These are phyloP conservation scores for Rhinoraja longicauda DNA, from an alignment of 2,797 vertebrate species.

Conservation along the genomic window DNA sequence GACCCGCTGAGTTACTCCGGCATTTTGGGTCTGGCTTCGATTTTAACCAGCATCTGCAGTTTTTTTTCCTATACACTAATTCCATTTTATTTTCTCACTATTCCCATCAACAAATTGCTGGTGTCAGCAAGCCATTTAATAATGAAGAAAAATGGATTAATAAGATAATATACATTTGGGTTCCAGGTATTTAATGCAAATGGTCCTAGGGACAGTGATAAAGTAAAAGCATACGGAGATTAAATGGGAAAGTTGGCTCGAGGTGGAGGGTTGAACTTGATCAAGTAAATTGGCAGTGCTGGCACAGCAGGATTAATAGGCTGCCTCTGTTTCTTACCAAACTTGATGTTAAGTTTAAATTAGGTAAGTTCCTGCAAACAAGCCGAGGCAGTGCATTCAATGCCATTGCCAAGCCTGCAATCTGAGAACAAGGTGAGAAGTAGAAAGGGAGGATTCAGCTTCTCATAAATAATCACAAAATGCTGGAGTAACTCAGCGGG, in stretches of 20 bases:
- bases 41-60: too few species aligned
- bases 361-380: not conserved
- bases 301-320: too few species aligned
- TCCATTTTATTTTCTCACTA: too few species aligned
- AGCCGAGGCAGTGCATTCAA: not conserved
- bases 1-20: too few species aligned
- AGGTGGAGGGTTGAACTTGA: too few species aligned
- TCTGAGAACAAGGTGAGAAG: not conserved
- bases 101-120: not conserved
- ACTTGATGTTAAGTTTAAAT: not conserved
- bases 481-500: too few species aligned
- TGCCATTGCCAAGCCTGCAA: not conserved
- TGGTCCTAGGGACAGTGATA: not conserved
- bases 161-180: not conserved
- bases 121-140: not conserved
- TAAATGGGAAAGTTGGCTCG: too few species aligned
- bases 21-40: too few species aligned
- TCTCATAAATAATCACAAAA: not conserved
- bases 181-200: not conserved
- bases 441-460: not conserved
- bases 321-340: too few species aligned
- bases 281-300: too few species aligned
- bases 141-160: not conserved
- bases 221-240: not conserved
- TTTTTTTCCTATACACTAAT: too few species aligned